Base-by-base conservation (phyloP, 2,888 invertebrate genomes). In the Acholoe squamosa region DNA sequence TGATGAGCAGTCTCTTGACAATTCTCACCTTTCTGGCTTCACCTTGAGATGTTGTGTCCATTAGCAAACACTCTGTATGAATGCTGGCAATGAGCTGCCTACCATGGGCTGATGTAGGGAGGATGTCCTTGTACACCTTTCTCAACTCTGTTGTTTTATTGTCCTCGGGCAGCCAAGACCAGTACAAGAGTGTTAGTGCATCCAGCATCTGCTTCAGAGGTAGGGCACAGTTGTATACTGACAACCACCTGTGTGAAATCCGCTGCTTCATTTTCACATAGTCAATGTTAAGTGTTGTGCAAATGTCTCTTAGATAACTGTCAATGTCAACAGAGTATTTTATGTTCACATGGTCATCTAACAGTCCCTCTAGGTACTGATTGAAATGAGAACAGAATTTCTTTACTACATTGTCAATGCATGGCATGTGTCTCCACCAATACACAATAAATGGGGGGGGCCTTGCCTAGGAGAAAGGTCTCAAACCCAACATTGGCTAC, bases 321-420 rank as follows among this genome's bases (percentile, higher is more conserved):
- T 14, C 31, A 12, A 76, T n/a, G n/a, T n/a, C 76, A 14, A 25
- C 14, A 14, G 76, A 76, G 31, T 76, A n/a, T 28, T 76, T 76
- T 28, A 76, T 14, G n/a, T 76, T 25, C 76, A n/a, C n/a, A n/a
- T 76, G 12, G 76, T 76, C 76, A 76, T 76, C 76, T 25, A 76
- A 28, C 10, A 76, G 31, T 28, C n/a, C 31, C n/a, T 76, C 76
- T 16, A 76, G 25, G 31, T 76, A 76, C 10, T 12, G 10, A 28
- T n/a, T 25, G n/a, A 76, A 76, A 25, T 76, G 76, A 12, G 10
- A 12, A 76, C 76, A 76, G 31, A 76, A 76, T 25, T 12, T 12
- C 31, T 76, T 76, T n/a, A 76, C 76, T n/a, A 76, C 31, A 28
- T 76, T n/a, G 14, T 76, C 14, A 25, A 76, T n/a, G 31, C 14